Evolutionary conservation across 2,888 invertebrate species (phyloP).

Genomic region (Coremacera marginata): DNA sequence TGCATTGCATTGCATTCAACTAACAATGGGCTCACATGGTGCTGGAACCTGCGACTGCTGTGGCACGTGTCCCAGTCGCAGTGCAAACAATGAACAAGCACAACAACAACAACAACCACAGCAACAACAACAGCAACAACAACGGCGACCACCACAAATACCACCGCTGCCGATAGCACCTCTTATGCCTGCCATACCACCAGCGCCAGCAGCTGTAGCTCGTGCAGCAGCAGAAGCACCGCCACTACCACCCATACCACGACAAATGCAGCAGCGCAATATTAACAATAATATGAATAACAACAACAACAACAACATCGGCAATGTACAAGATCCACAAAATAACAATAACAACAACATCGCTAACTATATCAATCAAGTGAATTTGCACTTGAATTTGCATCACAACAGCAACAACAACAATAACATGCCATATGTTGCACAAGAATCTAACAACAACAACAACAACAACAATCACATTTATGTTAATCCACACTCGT

Average conservation of each 20-base stretch:
- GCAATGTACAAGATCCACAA: constrained; percentile 53
- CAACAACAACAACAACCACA: constrained; percentile 47
- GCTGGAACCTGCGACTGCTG: constrained; percentile 58
- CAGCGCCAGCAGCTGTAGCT: constrained; percentile 42
- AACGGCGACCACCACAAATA: constrained; percentile 39
- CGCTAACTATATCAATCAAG: constrained; percentile 54
- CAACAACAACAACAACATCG: constrained; percentile 49
- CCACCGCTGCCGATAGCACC: constrained; percentile 48
- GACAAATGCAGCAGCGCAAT: constrained; percentile 17
- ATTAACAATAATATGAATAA: constrained; percentile 14
- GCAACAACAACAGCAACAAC: constrained; percentile 48
- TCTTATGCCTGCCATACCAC: constrained; percentile 43
- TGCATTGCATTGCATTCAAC: background rate
- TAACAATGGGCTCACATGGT: constrained; percentile 55
- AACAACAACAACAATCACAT: constrained; percentile 64
- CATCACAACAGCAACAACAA: constrained; percentile 49
- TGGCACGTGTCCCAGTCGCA: constrained; percentile 51
- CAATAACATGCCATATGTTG: constrained; percentile 37
- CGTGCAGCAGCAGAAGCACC: constrained; percentile 34
- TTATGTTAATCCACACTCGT: constrained; percentile 66
- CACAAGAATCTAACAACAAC: constrained; percentile 5
- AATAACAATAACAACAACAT: constrained; percentile 50
- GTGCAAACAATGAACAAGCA: constrained; percentile 44
- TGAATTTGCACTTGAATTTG: constrained; percentile 54
- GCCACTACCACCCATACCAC: constrained; percentile 31